Evolutionary conservation across 1,140 invertebrate species (phyloP), one percentile per base, ranked within the genome.

Genomic region (Lucilia sericata): DNA sequence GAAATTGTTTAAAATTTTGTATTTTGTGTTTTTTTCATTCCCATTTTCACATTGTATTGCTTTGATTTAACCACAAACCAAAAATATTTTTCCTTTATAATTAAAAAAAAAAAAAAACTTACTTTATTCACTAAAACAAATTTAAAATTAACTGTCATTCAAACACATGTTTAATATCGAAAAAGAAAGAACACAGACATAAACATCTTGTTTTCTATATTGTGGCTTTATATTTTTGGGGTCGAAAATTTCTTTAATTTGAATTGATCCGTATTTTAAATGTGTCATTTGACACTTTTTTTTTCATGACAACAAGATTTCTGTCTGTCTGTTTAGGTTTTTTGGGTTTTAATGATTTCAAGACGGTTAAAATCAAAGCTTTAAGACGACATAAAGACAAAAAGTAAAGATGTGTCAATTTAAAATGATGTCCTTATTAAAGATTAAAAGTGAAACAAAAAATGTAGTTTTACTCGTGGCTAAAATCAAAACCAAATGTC

Each of bases 251-350:
- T 70, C 19, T 12, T 49, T 49, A 47, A 80, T 80, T 19, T 49
- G 42, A 51, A 21, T 80, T 80, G 47, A 80, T 80, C 76, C 49
- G 9, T 21, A 80, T 49, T 49, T 51, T 9, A 80, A 80, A 80
- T 80, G 76, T 80, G 42, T 80, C 76, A 80, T 80, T 80, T 80
- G 76, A 80, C 76, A 80, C 76, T 80, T 80, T 80, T 80, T 49
- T 9, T 30, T 30, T 30, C 25, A 30, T 49, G 9, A 19, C 42
- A 80, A 80, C n/a, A 55, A 55, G 51, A 55, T 55, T n/a, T 7
- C 5, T 42, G 42, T 42, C 42, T 42, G 13, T 60, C 17, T 60
- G 51, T 60, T 60, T 60, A 5, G 0, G 51, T 60, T 60, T 60
- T 60, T 60, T 17, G 13, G n/a, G 0, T 60, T 60, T 60, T 60